These are phyloP conservation scores for Melanophora roralis DNA, from an alignment of 2,888 invertebrate genomes.

Conservation along the genomic window DNA sequence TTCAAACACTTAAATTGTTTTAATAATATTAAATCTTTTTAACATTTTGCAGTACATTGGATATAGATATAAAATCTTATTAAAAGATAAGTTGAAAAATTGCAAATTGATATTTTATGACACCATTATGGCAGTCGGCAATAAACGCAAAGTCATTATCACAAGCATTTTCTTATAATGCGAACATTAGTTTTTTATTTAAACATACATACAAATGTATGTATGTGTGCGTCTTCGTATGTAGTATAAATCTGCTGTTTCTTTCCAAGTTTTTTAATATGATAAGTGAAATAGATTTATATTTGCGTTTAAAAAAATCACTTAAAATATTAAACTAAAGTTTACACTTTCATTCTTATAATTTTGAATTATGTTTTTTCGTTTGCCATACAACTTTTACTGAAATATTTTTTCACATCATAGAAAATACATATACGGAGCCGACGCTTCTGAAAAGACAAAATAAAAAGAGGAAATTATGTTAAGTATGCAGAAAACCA, in stretches of 20 bases:
- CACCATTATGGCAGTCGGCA: conserved; percentile 49
- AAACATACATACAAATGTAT: too few species aligned
- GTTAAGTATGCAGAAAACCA: background rate
- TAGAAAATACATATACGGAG: background rate
- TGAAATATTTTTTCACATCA: background rate
- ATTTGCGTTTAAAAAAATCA: background rate
- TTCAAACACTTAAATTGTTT: conserved; percentile 40
- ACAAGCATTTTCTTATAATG: background rate
- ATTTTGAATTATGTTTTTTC: background rate
- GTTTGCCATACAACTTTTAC: background rate
- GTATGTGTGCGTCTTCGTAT: too few species aligned
- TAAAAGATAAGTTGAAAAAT: conserved; percentile 64
- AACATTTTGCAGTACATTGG: background rate
- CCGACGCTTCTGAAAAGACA: conserved; percentile 17
- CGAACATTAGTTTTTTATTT: background rate
- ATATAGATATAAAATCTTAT: background rate
- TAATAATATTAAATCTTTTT: conserved; percentile 33
- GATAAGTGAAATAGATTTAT: conserved; percentile 20
- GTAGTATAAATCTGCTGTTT: too few species aligned
- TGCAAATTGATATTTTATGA: conserved; percentile 65
- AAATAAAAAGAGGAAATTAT: background rate
- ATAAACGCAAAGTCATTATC: conserved; percentile 2
- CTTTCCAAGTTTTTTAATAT: background rate
- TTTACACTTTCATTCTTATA: conserved; percentile 54
- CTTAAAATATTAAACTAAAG: conserved; percentile 39